Evolutionary conservation across 2,113 vertebrate species (phyloP).

Genomic region (Cricetomys ansorgei): DNA sequence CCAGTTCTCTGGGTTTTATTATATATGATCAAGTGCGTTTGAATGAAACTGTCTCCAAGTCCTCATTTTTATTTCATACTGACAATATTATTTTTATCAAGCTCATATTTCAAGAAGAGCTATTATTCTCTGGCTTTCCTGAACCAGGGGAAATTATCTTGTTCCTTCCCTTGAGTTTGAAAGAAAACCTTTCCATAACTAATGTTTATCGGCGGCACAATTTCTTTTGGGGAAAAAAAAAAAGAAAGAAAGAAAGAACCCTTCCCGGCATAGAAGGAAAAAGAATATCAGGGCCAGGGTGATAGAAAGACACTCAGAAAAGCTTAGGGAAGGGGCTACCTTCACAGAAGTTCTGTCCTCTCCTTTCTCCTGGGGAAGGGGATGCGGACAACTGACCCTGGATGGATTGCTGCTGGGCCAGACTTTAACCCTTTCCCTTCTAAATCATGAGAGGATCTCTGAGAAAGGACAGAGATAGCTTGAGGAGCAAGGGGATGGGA

Average conservation of each 20-base stretch:
- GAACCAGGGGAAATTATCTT: conserved; percentile 83
- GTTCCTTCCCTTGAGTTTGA: conserved; percentile 78
- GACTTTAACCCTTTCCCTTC: not conserved
- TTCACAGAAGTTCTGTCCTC: not conserved
- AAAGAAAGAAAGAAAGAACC: conserved; percentile 49
- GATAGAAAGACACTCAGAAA: not conserved
- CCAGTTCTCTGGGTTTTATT: conserved; percentile 72
- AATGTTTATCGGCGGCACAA: conserved; percentile 76
- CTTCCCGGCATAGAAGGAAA: conserved; percentile 61
- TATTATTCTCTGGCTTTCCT: conserved; percentile 76
- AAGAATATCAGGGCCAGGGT: not conserved
- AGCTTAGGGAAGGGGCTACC: not conserved
- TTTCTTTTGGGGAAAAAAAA: conserved; percentile 73
- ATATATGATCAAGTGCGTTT: conserved; percentile 78
- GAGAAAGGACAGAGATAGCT: not conserved
- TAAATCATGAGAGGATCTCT: not conserved
- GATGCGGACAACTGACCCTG: not conserved
- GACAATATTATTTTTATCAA: conserved; percentile 85
- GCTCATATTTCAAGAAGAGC: conserved; percentile 82
- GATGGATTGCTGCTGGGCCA: not conserved
- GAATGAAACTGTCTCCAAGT: conserved; percentile 82
- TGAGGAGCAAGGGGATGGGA: not conserved
- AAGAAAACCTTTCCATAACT: conserved; percentile 79
- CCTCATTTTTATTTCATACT: conserved; percentile 83
- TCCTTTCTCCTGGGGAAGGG: not conserved